Percentiles rank a stretch among this genome's conserved stretches.
Evolutionary conservation across 2,888 invertebrate genomes (phyloP).

Genomic region (Chymomyza amoena): DNA sequence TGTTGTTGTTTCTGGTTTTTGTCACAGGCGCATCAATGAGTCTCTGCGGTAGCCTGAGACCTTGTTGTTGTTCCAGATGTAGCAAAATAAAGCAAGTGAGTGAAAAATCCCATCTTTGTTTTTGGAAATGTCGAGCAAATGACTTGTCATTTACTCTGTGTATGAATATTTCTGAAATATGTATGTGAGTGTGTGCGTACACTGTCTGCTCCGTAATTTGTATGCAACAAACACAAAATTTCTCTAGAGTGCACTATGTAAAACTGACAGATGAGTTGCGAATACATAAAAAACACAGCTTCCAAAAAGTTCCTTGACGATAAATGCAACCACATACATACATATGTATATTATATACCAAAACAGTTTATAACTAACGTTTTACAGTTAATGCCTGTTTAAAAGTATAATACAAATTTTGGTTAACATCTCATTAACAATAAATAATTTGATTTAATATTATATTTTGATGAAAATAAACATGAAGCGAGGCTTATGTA

Average conservation of each 20-base stretch:
- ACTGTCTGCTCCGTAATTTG: constrained; percentile 31
- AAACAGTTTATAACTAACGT: too few relatives aligned
- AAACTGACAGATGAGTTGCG: constrained; percentile 65
- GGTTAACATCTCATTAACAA: too few relatives aligned
- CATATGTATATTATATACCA: too few relatives aligned
- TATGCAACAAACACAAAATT: constrained; percentile 69
- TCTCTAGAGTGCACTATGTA: constrained; percentile 68
- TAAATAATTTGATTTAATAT: too few relatives aligned
- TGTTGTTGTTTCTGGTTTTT: constrained; percentile 26
- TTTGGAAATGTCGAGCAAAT: constrained; percentile 58
- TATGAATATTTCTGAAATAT: too few relatives aligned
- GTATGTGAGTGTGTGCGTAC: too few relatives aligned
- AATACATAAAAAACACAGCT: neutral
- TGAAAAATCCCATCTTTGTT: constrained; percentile 11
- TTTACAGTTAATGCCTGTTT: too few relatives aligned
- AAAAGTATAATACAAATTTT: too few relatives aligned
- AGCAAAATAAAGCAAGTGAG: constrained; percentile 12
- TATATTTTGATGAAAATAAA: too few relatives aligned
- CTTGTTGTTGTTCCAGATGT: neutral
- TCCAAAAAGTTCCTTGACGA: neutral
- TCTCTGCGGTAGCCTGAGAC: constrained; percentile 50
- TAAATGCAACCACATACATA: too few relatives aligned
- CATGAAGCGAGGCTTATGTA: too few relatives aligned
- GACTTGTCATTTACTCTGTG: too few relatives aligned
- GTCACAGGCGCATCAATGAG: constrained; percentile 63